These are phyloP conservation scores for Cynaeus angustus DNA, from an alignment of 2,888 invertebrate species.

Conservation along the genomic window DNA sequence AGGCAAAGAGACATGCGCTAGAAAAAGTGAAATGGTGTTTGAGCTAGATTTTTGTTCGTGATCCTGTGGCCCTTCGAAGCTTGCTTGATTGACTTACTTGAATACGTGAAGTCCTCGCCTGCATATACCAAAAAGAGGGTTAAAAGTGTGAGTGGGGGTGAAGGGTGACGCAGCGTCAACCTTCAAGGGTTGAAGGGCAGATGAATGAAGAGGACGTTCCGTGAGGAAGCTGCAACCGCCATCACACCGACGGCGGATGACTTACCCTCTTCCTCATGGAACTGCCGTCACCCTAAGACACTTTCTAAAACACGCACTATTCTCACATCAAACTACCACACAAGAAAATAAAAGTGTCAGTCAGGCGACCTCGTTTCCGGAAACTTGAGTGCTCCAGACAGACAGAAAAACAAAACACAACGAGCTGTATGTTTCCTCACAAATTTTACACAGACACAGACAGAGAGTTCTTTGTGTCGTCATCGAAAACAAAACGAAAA, in stretches of 20 bases:
- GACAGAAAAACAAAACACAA: constrained; percentile 29
- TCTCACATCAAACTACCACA: constrained; percentile 59
- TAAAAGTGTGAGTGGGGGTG: constrained; percentile 56
- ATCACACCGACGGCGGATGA: too few relatives aligned
- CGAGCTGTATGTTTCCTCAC: constrained; percentile 27
- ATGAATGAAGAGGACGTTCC: constrained; percentile 18
- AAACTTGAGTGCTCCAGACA: constrained; percentile 44
- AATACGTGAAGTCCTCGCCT: constrained; percentile 68
- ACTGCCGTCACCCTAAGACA: constrained; percentile 45
- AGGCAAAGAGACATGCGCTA: constrained; percentile 44
- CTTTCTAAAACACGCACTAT: constrained; percentile 60
- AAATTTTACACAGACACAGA: constrained; percentile 41
- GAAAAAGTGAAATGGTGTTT: constrained; percentile 52
- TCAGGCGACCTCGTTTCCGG: not conserved
- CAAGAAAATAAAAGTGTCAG: constrained; percentile 48
- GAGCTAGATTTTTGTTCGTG: constrained; percentile 47
- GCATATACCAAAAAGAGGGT: constrained; percentile 61
- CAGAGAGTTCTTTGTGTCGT: constrained; percentile 28
- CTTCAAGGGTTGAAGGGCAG: constrained; percentile 39
- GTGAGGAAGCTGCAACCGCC: too few relatives aligned
- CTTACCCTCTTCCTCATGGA: too few relatives aligned
- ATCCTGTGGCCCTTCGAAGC: constrained; percentile 55
- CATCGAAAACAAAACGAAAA: constrained; percentile 25
- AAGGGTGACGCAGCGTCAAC: constrained; percentile 50
- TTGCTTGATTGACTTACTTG: constrained; percentile 66